phyloP scores from a whole-genome alignment of 1,140 invertebrate genomes.

The Papilio aristodemus region DNA sequence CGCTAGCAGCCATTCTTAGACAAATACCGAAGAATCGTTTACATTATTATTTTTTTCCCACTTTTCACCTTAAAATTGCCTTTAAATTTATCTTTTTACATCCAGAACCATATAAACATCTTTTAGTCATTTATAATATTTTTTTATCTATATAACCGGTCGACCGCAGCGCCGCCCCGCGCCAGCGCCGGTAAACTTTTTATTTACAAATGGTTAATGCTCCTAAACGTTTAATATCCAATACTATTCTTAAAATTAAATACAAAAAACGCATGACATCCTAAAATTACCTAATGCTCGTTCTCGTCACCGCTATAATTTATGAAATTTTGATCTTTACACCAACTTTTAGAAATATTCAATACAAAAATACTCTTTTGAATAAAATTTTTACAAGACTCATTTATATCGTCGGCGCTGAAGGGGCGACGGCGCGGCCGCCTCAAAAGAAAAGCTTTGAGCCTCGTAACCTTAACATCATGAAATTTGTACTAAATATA shows the following conservation, averaged over 20 bases:
- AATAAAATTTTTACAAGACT: conserved; percentile 81
- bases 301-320: conserved; percentile 78
- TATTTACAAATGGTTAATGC: conserved; percentile 81
- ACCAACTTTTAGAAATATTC: conserved; percentile 82
- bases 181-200: conserved; percentile 66
- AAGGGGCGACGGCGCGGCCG: conserved; percentile 54
- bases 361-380: conserved; percentile 82
- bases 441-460: conserved; percentile 78
- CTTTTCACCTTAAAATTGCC: conserved; percentile 73
- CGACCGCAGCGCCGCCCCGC: conserved; percentile 56
- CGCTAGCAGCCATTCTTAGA: conserved; percentile 71
- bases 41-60: conserved; percentile 58
- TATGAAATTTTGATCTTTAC: conserved; percentile 81
- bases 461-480: conserved; percentile 79
- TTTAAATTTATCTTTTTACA: conserved; percentile 80
- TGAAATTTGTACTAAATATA: conserved; percentile 82
- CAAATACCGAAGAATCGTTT: conserved; percentile 77
- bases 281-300: conserved; percentile 80
- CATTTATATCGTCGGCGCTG: conserved; percentile 64
- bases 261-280: conserved; percentile 80
- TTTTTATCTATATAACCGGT: conserved; percentile 79
- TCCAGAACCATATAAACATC: conserved; percentile 82
- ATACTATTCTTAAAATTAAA: conserved; percentile 81
- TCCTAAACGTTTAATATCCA: conserved; percentile 81
- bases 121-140: conserved; percentile 80